Percentiles rank a stretch among this genome's conserved stretches.
These are phyloP conservation scores for Mormyrus lacerda DNA, from an alignment of 2,113 vertebrate genomes.

Conservation along the genomic window DNA sequence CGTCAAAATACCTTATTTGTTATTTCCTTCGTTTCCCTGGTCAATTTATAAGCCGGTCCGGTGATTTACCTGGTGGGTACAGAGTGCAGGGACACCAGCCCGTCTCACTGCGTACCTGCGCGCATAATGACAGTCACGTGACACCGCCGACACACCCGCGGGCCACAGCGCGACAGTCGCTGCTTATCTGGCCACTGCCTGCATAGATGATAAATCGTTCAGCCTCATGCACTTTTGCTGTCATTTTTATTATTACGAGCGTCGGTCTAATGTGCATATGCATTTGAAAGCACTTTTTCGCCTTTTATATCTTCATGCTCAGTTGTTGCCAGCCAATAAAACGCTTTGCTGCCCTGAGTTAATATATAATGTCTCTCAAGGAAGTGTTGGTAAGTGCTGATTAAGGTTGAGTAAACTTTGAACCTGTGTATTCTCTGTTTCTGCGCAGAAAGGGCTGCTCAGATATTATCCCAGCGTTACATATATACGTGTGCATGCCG, in stretches of 20 bases:
- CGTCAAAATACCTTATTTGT: background rate
- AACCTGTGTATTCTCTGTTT: slow-evolving; percentile 32
- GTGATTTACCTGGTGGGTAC: background rate
- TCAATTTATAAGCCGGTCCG: background rate
- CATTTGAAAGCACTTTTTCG: background rate
- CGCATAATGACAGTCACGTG: background rate
- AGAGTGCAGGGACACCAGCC: background rate
- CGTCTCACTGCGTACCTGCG: background rate
- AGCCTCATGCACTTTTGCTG: background rate
- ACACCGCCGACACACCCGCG: background rate
- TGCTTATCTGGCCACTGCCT: no score
- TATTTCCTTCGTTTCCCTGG: background rate
- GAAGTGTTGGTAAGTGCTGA: slow-evolving; percentile 30
- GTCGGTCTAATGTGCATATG: background rate
- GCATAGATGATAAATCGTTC: background rate
- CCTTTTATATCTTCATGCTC: background rate
- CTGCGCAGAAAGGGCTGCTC: background rate
- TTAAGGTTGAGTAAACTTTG: slow-evolving; percentile 48
- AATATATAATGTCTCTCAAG: slow-evolving; percentile 47
- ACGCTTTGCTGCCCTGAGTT: slow-evolving; percentile 32
- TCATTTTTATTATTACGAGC: background rate
- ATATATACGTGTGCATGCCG: background rate
- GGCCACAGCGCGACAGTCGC: background rate
- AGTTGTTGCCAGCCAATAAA: background rate
- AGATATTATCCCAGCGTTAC: background rate